Conservation (phyloP, 2,888 invertebrate genomes). For the Ptychoptera albimana region DNA sequence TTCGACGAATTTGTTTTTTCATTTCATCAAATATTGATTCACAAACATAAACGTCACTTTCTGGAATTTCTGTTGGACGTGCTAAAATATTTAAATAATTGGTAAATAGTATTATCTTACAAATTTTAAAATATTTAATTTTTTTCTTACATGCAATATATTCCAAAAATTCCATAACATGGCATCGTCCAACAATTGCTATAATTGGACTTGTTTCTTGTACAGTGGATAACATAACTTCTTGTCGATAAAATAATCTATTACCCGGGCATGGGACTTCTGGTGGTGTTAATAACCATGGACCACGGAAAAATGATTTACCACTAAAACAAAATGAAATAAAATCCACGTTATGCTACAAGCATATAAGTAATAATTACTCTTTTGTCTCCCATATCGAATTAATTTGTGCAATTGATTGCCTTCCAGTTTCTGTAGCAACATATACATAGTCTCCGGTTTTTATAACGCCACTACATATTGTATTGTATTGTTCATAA, state of each 20-base stretch:
- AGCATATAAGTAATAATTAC: conserved; percentile 37
- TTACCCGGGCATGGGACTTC: conserved; percentile 71
- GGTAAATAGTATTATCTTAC: neutral
- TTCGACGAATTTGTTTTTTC: conserved; percentile 57
- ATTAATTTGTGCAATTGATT: conserved; percentile 85
- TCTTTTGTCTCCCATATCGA: conserved; percentile 85
- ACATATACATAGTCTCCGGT: conserved; percentile 93
- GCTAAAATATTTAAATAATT: conserved; percentile 32
- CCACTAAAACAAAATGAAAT: conserved; percentile 43
- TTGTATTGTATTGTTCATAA: conserved; percentile 85
- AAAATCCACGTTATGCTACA: neutral
- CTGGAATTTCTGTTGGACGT: conserved; percentile 85
- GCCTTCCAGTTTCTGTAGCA: conserved; percentile 76
- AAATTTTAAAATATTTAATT: neutral
- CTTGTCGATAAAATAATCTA: conserved; percentile 80
- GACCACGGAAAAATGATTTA: conserved; percentile 83
- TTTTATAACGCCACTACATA: conserved; percentile 67
- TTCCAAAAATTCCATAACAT: conserved; percentile 78
- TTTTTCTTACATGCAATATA: conserved; percentile 62
- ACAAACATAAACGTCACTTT: conserved; percentile 84
- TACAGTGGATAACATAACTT: conserved; percentile 77
- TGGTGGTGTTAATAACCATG: conserved; percentile 77
- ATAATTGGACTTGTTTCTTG: conserved; percentile 85
- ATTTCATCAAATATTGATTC: conserved; percentile 84
- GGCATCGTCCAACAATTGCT: conserved; percentile 81